A percentile compares a stretch with the other conserved stretches of the same genome.
phyloP scores from a whole-genome alignment of 2,113 vertebrate genomes.

The human region GRCh38 chr3:139665001-139665500 shows the following conservation, averaged over 20 bases:
- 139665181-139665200: background rate
- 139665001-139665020: background rate
- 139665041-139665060: background rate
- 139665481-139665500: background rate
- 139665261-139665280: background rate
- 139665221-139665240: background rate
- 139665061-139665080: background rate
- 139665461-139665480: accelerated
- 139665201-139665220: background rate
- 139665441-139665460: background rate
- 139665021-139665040: background rate
- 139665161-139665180: background rate
- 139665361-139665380: background rate
- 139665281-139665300: background rate
- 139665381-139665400: background rate
- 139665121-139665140: background rate
- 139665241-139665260: background rate
- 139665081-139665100: background rate
- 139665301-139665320: background rate
- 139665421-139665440: background rate
- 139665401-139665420: background rate
- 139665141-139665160: background rate
- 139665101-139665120: background rate
- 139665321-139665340: background rate
- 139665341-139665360: background rate